Evolutionary conservation across 2,888 invertebrate species (phyloP).

Genomic region (Boloria euphrosyne): DNA sequence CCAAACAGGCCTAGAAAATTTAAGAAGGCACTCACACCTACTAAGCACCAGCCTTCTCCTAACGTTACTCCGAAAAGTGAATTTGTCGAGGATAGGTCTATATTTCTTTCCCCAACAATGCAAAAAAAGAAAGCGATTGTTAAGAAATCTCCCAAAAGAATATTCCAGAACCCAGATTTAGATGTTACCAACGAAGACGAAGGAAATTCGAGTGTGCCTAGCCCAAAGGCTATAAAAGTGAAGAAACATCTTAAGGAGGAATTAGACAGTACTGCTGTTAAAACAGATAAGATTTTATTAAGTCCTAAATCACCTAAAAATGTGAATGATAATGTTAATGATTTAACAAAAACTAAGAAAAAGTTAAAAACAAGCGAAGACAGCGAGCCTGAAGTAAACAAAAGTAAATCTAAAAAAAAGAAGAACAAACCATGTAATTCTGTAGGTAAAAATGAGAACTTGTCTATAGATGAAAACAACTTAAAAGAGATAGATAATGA

Average conservation of each 20-base stretch:
- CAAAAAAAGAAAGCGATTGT: conserved; percentile 74
- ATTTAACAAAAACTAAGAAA: conserved; percentile 22
- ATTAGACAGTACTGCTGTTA: conserved; percentile 48
- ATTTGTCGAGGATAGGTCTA: conserved; percentile 66
- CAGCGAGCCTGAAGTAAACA: conserved; percentile 44
- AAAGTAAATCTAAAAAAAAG: conserved; percentile 43
- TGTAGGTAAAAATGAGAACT: conserved; percentile 20
- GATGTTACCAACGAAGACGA: conserved; percentile 59
- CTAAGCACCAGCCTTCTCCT: conserved; percentile 70
- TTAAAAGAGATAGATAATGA: conserved; percentile 28
- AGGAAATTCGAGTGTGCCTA: conserved; percentile 44
- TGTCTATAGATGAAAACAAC: conserved; percentile 8
- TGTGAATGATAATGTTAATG: neutral
- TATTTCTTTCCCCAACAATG: conserved; percentile 70
- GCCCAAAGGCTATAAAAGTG: conserved; percentile 70
- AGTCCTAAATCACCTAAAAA: conserved; percentile 36
- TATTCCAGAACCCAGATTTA: conserved; percentile 68
- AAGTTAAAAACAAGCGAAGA: conserved; percentile 16
- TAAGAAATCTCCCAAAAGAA: conserved; percentile 76
- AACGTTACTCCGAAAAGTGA: conserved; percentile 76
- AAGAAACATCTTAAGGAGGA: conserved; percentile 69
- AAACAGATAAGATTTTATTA: conserved; percentile 20
- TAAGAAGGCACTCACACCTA: conserved; percentile 69
- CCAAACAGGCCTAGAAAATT: conserved; percentile 76
- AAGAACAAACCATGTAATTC: conserved; percentile 38